Evolutionary conservation across 2,113 vertebrate genomes (phyloP), one percentile per base, ranked within the genome.

Genomic region (Gavialis gangeticus): DNA sequence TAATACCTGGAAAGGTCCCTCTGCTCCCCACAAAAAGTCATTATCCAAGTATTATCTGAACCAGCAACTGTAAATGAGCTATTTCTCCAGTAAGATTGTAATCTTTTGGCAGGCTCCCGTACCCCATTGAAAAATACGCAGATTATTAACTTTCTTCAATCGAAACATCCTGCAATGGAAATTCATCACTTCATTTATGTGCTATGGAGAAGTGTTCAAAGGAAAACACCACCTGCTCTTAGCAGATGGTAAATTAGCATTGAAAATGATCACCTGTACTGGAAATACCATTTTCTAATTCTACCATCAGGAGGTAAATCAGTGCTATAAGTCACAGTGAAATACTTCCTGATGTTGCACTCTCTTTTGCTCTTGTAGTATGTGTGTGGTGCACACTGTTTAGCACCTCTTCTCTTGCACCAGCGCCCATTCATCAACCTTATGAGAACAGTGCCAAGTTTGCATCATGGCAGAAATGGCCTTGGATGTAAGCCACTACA

Each of bases 231-330:
- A 97, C 94, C 96, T 97, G 96, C 30, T 96, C 90, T 54, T 37
- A 87, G 89, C 96, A 97, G 97, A 97, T 95, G 95, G 95, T 75
- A 90, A 95, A 95, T 95, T 94, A 95, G 73, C 93, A 95, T 57
- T 82, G 93, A 91, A 93, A 95, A 95, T 79, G 54, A 95, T 95
- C 79, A 87, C 93, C 92, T 97, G 81, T 84, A 91, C 87, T 93
- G 83, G 84, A 88, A 95, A 60, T 12, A 73, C 75, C 67, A 28
- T 83, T 93, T 94, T 91, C 78, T 91, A 63, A 82, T 89, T 93
- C 82, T 80, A 15, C 66, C 86, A 79, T 71, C 64, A 84, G 75
- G 90, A 95, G 90, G 96, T 92, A 93, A 94, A 94, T 88, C 88
- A 92, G 86, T 82, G 67, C 4, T 6, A 60, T 30, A 73, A 79